Evolutionary conservation across 1,140 invertebrate species (phyloP).

Genomic region (Philopotamus ludificatus): DNA sequence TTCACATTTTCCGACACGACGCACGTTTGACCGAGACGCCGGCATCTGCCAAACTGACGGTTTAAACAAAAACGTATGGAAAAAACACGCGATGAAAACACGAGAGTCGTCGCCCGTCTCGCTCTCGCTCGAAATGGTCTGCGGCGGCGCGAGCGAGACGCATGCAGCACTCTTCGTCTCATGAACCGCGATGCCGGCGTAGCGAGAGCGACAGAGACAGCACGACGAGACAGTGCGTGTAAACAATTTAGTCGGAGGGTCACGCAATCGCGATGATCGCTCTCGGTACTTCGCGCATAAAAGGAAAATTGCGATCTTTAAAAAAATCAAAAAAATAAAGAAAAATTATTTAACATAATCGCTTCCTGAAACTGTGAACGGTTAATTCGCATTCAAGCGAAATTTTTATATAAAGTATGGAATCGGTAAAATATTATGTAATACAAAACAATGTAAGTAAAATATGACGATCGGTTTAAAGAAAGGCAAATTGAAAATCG

Average conservation of each 20-base stretch:
- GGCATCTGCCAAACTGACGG: constrained; percentile 22
- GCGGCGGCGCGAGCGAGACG: not conserved
- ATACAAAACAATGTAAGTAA: too few relatives aligned
- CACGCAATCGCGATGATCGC: not conserved
- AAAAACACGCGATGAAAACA: not conserved
- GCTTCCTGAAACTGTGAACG: too few relatives aligned
- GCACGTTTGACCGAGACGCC: not conserved
- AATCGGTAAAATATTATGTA: too few relatives aligned
- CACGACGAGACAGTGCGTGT: not conserved
- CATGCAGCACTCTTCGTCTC: not conserved
- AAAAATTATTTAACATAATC: too few relatives aligned
- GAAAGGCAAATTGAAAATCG: too few relatives aligned
- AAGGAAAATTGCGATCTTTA: too few relatives aligned
- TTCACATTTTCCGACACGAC: too few relatives aligned
- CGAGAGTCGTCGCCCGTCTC: not conserved
- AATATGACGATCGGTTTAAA: too few relatives aligned
- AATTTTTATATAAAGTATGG: too few relatives aligned
- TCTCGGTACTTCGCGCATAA: too few relatives aligned
- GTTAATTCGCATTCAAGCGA: too few relatives aligned
- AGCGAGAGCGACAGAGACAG: constrained; percentile 9
- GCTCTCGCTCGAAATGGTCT: not conserved
- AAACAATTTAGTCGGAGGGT: not conserved
- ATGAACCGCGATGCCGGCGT: not conserved
- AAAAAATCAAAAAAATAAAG: too few relatives aligned
- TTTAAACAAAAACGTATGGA: not conserved